Evolutionary conservation across 2,113 vertebrate species (phyloP).

Genomic region (Notechis scutatus): DNA sequence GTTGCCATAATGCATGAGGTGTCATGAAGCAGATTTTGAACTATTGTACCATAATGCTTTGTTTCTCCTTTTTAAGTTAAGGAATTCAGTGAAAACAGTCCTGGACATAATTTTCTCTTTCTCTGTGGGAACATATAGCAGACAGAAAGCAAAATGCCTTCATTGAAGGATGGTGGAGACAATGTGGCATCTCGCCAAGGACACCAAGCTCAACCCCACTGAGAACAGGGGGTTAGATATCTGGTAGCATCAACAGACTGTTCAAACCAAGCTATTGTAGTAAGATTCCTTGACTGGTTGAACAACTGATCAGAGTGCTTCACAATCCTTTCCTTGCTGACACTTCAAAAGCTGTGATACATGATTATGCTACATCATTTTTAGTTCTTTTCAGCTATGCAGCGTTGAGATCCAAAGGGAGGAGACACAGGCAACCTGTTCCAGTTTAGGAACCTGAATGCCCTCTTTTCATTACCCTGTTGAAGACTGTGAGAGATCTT

Average conservation of each 20-base stretch:
- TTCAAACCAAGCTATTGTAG: not conserved
- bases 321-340: not conserved
- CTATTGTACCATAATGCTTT: not conserved
- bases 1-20: not conserved
- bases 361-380: not conserved
- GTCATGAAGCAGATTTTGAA: not conserved
- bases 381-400: rapidly evolving
- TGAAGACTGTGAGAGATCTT: rapidly evolving
- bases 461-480: not conserved
- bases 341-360: not conserved
- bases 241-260: not conserved
- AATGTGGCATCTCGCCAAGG: not conserved
- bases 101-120: conserved; percentile 1
- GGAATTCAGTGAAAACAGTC: not conserved
- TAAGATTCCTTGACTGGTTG: not conserved
- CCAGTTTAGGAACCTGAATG: not conserved
- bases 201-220: not conserved
- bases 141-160: conserved; percentile 3
- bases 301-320: not conserved
- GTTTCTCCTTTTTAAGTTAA: not conserved
- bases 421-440: not conserved
- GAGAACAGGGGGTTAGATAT: not conserved
- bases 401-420: not conserved
- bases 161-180: rapidly evolving
- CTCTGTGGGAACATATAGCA: not conserved